Percentiles rank a stretch among this genome's conserved stretches.
These are phyloP conservation scores for Panthera tigris DNA, from an alignment of 2,113 vertebrate genomes.

Conservation along the genomic window DNA sequence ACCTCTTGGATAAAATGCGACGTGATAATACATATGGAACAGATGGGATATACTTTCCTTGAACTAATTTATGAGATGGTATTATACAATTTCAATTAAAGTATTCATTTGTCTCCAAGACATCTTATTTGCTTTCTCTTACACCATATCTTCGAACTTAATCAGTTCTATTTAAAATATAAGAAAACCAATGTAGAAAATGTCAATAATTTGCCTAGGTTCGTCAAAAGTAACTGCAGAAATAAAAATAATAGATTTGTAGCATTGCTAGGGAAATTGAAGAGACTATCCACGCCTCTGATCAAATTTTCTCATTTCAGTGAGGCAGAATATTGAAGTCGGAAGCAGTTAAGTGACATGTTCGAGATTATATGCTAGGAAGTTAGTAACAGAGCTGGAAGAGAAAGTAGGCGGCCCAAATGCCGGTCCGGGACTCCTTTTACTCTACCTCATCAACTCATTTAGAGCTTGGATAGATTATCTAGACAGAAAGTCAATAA, in stretches of 20 bases:
- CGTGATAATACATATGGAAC: neutral
- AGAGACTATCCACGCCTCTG: neutral
- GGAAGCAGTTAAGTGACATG: neutral
- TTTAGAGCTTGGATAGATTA: neutral
- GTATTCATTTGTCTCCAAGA: neutral
- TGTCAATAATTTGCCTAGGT: neutral
- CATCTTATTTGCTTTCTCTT: constrained; percentile 16
- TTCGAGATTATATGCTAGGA: neutral
- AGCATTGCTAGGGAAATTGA: neutral
- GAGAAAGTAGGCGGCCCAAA: neutral
- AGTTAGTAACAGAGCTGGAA: neutral
- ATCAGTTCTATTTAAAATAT: constrained; percentile 13
- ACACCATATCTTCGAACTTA: neutral
- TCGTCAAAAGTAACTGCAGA: neutral
- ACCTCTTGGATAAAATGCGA: neutral
- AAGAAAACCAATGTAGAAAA: constrained; percentile 26
- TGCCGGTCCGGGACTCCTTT: neutral
- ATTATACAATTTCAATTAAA: neutral
- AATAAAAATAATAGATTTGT: neutral
- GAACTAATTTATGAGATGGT: neutral
- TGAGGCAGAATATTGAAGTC: neutral
- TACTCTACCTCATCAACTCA: neutral
- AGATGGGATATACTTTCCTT: neutral
- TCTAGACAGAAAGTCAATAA: neutral
- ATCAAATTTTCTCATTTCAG: neutral